These are phyloP conservation scores for Ophioninae sp. DNA, from an alignment of 2,888 invertebrate species.

Conservation along the genomic window DNA sequence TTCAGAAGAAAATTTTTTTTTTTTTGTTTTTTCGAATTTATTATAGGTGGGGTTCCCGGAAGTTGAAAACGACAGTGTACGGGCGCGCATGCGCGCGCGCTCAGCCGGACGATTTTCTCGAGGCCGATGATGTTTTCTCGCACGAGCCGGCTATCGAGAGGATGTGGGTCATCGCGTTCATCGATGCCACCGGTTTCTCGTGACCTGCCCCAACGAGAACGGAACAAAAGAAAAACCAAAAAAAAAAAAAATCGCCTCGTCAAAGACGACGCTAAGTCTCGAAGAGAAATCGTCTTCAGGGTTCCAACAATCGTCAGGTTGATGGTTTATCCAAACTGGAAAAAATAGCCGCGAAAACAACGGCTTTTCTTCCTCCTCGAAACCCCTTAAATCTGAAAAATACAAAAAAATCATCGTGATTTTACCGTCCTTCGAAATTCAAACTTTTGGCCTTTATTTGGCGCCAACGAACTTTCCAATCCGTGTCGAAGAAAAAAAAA, in stretches of 20 bases:
- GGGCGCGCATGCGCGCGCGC: neutral
- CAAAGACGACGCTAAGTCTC: neutral
- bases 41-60: neutral
- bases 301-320: neutral
- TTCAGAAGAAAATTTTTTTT: neutral
- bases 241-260: slow-evolving; percentile 30
- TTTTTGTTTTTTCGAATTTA: neutral
- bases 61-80: neutral
- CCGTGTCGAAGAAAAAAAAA: neutral
- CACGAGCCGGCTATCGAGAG: slow-evolving; percentile 56
- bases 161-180: slow-evolving; percentile 72
- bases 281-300: slow-evolving; percentile 29
- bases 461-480: neutral
- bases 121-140: slow-evolving; percentile 50
- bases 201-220: slow-evolving; percentile 73
- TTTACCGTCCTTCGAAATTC: neutral
- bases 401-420: neutral
- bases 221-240: slow-evolving; percentile 33
- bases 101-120: slow-evolving; percentile 54
- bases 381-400: neutral
- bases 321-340: neutral
- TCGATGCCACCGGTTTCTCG: slow-evolving; percentile 71
- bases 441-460: neutral
- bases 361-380: neutral
- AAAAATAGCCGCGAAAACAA: slow-evolving; percentile 14